Evolutionary conservation across 2,797 vertebrate genomes (phyloP).

Genomic region (Lateolabrax maculatus): DNA sequence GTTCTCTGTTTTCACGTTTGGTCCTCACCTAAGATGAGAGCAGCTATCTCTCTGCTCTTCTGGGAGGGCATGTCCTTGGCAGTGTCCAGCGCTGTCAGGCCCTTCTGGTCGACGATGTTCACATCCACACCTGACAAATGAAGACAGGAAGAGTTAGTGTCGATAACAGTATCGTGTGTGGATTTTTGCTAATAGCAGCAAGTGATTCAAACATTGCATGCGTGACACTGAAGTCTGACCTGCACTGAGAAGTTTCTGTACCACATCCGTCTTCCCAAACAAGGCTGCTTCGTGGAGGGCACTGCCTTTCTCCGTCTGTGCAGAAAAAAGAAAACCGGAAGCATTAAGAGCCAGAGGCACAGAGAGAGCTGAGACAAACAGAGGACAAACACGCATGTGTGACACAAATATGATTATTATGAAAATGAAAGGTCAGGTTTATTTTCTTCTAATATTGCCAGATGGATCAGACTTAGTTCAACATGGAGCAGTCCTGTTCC

Average conservation of each 20-base stretch:
- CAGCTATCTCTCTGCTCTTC: slow-evolving; percentile 95
- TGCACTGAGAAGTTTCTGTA: slow-evolving; percentile 95
- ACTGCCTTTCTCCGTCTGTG: slow-evolving; percentile 98
- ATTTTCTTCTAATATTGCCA: neutral
- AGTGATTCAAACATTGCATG: neutral
- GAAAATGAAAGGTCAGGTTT: neutral
- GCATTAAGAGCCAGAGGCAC: slow-evolving; percentile 3
- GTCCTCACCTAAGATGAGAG: slow-evolving; percentile 91
- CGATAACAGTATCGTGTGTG: neutral
- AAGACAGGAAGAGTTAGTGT: neutral
- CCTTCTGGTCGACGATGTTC: slow-evolving; percentile 92
- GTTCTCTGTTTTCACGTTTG: neutral
- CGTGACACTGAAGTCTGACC: slow-evolving; percentile 82
- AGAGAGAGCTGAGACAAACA: neutral
- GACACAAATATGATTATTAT: neutral
- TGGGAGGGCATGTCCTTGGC: slow-evolving; percentile 97
- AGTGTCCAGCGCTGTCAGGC: slow-evolving; percentile 93
- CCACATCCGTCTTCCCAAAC: slow-evolving; percentile 97
- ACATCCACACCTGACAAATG: slow-evolving; percentile 90
- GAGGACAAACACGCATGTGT: neutral
- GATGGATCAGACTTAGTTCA: slow-evolving; percentile 16
- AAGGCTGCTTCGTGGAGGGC: slow-evolving; percentile 98
- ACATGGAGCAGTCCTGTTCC: slow-evolving; percentile 5
- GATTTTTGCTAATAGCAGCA: neutral
- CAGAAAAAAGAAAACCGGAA: slow-evolving; percentile 23